Evolutionary conservation across 1,140 invertebrate genomes (phyloP), one percentile per base, ranked within the genome.

Genomic region (Pseudomyrmex flavicornis): DNA sequence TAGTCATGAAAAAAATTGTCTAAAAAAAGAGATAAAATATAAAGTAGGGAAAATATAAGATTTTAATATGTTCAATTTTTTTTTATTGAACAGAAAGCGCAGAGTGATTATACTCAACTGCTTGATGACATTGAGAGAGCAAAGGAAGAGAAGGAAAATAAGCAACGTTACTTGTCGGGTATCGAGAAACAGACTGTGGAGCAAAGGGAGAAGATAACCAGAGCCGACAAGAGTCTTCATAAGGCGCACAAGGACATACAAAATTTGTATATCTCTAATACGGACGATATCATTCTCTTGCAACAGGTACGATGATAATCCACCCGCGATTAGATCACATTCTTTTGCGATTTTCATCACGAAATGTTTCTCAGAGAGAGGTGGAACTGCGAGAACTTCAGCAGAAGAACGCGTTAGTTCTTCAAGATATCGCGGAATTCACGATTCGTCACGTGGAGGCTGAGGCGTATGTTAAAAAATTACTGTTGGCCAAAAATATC

Each of bases 381-480:
- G 91, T 94, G 50, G 83, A 83, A 5, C 61, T 93, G 4, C 88
- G 91, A 5, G 93, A 94, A 66, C 56, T 94, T 5, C 85, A 92
- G 77, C 93, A 94, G 77, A 86, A 91, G 46, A 94, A 94, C 85
- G 88, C 79, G 13, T 73, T 93, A 3, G 90, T 90, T 8, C 88
- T 93, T 44, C 93, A 94, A 70, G 90, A 93, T 2, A 88, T 94
- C 8, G 86, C 92, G 7, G 93, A 94, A 82, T 93, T 94, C 22
- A 94, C 92, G 46, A 93, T 94, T 69, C 90, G 92, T 54, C 91
- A 94, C 26, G 73, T 94, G 13, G 93, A 94, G 88, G 92, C 91
- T 17, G 94, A 94, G 72, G 69, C 84, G 20, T 94, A 94, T 56
- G 83, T 94, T 5, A 93, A 93, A 74, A 94, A 93, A 62, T 89